Evolutionary conservation across 2,888 invertebrate species (phyloP).

Genomic region (Pristionchus maxplancki): DNA sequence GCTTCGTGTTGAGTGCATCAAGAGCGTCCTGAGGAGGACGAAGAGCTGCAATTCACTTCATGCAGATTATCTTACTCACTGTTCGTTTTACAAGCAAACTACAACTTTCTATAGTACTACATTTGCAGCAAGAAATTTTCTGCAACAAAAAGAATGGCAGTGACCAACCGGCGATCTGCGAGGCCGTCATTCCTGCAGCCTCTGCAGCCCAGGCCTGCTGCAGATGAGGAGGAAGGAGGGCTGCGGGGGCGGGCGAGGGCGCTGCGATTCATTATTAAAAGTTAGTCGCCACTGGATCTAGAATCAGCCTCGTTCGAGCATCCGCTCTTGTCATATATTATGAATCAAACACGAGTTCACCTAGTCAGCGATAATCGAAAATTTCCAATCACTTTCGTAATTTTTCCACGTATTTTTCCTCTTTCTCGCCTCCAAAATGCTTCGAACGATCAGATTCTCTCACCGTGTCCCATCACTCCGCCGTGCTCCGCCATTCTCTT

Average conservation of each 20-base stretch:
- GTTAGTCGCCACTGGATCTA: too few relatives aligned
- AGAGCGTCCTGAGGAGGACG: constrained; percentile 61
- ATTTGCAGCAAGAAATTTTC: too few relatives aligned
- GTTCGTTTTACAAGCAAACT: too few relatives aligned
- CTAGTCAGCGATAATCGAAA: neutral
- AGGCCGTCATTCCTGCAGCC: neutral
- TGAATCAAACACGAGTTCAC: neutral
- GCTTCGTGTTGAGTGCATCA: constrained; percentile 65
- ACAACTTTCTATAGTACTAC: too few relatives aligned
- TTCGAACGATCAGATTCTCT: too few relatives aligned
- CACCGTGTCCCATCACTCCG: constrained; percentile 16
- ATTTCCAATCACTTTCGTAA: too few relatives aligned
- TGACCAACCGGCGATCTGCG: neutral
- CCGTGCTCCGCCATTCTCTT: constrained; percentile 47
- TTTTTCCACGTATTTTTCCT: too few relatives aligned
- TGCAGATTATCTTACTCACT: too few relatives aligned
- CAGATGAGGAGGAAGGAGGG: constrained; percentile 17
- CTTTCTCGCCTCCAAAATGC: too few relatives aligned
- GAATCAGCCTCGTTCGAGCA: neutral
- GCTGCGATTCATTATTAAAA: neutral
- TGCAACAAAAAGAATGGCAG: too few relatives aligned
- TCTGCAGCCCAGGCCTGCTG: constrained; percentile 7
- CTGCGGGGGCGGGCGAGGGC: neutral
- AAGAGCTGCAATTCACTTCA: constrained; percentile 20
- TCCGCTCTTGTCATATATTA: neutral